Conservation (phyloP, 2,888 invertebrate species). For the Latrodectus elegans region DNA sequence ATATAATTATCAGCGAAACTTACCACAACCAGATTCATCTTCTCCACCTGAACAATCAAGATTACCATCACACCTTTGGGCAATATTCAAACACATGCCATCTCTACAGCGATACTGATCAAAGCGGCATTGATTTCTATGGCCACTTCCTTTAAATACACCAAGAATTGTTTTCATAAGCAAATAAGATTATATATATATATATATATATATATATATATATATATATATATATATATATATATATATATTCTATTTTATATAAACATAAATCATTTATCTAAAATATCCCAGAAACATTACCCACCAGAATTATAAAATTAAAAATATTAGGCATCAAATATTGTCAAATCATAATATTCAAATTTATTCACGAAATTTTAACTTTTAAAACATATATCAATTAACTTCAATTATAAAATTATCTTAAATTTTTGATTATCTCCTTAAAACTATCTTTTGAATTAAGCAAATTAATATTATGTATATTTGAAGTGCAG, state of each 20-base stretch:
- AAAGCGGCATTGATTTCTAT: conserved; percentile 59
- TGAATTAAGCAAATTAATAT: no score
- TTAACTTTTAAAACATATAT: background rate
- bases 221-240: no score
- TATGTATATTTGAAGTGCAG: no score
- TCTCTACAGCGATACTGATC: conserved; percentile 80
- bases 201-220: no score
- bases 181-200: no score
- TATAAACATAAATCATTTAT: no score
- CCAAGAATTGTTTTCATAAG: no score
- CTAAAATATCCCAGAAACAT: no score
- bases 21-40: conserved; percentile 80
- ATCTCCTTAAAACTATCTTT: no score
- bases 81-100: conserved; percentile 76
- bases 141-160: conserved; percentile 24
- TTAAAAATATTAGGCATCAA: background rate
- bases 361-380: background rate
- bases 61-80: conserved; percentile 73
- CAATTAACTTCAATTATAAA: no score
- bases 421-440: no score
- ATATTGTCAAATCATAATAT: background rate
- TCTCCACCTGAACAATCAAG: conserved; percentile 81
- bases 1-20: background rate
- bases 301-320: background rate
- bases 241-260: no score